Base-by-base conservation (phyloP, 2,797 vertebrate species). In the Urosaurus nigricauda region DNA sequence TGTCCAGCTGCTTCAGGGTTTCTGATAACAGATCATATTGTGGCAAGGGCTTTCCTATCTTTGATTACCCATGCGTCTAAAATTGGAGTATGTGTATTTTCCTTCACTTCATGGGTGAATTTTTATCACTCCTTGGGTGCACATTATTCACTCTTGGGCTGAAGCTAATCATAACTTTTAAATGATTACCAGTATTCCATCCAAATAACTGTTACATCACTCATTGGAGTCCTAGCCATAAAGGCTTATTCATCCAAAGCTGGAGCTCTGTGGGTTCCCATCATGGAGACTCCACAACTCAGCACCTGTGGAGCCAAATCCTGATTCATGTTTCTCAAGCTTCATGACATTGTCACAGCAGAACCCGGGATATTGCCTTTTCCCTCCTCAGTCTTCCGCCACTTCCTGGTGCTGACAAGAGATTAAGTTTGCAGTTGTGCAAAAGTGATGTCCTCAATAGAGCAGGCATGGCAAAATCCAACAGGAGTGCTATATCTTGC, bases 1-100 rank as follows among this genome's bases (percentile, higher is more conserved):
- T 60, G 94, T 56, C 83, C 95, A 95, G 93, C 94, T 96, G 95
- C 95, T 91, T 96, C 91, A 74, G 91, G 60, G 94, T 96, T 96
- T 96, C 93, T 96, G 95, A 95, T 96, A 96, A 93, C 92, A 92
- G 94, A 94, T 94, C 93, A 56, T 91, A 85, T 80, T 92, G 82
- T 93, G 90, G 35, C 81, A 87, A 93, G 85, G 78, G 56, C 89
- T 92, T 84, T 4, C 65, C 89, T 91, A 88, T 91, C 94, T 96
- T 94, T 94, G 93, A 95, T 93, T 96, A 93, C 80, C 91, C 80
- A 5, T 81, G 89, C 4, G 0, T 92, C 94, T 92, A 93, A 95
- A 96, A 94, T 89, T 88, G 91, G 93, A 94, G 86, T 84, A 82
- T 74, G 77, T 93, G 82, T 88, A 4, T 93, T 93, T 95, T 93